Evolutionary conservation across 2,888 invertebrate genomes (phyloP), one percentile per base, ranked within the genome.

Genomic region (Autographa gamma): DNA sequence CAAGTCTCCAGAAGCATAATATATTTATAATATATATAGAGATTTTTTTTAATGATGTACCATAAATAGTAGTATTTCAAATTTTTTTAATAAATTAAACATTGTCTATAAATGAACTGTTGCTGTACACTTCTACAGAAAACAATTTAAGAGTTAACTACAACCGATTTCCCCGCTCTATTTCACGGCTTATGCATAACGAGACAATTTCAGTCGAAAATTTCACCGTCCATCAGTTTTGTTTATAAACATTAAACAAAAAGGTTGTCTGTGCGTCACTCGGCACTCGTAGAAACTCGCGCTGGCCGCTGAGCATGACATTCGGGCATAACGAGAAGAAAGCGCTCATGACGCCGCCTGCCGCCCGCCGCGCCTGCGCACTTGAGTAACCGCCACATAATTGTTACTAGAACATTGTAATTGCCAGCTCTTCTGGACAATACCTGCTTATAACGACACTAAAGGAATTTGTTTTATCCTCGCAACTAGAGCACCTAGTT

Each of bases 201-300:
- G 34, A 79, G 66, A 68, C 58, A 71, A 68, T 71, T 76, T 71
- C n/a, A 58, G 63, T 59, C 60, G 38, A 63, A 69, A 71, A 69
- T 75, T 72, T 81, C 77, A 71, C 71, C 68, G 76, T 67, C 66
- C 14, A 67, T 59, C 63, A 74, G 61, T 52, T 79, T 84, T 82
- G 83, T 82, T 84, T 81, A 77, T 79, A 77, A 80, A 77, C 76
- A 77, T 7, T 52, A 18, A 72, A 74, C 54, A 75, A 70, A 72
- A 71, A 77, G 32, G 60, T 52, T 54, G 14, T 66, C 54, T 58
- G 66, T 76, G 63, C 66, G 52, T n/a, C 38, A 38, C 11, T 34
- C 58, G 66, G 79, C 59, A 71, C 69, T 66, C 67, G 68, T 76
- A 74, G 75, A 77, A 68, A 81, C 65, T 76, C 3, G 11, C 48